Evolutionary conservation across 1,140 invertebrate genomes (phyloP), one percentile per base, ranked within the genome.

Genomic region (Drosophila arizonae): DNA sequence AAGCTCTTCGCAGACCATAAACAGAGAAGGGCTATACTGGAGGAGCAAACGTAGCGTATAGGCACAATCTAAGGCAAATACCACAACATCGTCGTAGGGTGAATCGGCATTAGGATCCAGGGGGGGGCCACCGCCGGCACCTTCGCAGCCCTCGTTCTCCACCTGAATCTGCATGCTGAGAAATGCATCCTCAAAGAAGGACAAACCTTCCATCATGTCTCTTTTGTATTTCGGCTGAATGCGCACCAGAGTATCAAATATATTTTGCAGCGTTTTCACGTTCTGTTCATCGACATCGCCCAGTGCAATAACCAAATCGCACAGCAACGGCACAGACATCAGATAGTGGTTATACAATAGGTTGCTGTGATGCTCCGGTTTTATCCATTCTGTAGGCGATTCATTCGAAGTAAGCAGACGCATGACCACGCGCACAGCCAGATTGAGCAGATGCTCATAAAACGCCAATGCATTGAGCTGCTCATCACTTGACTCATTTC

Each of bases 261-360:
- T 94, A 81, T 94, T 93, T 0, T 92, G 77, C 8, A 97, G 91
- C 51, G 95, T 90, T 39, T 92, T 88, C 4, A 85, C 73, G 86
- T 97, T 97, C 48, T 94, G 93, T 2, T 48, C 62, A 71, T 75
- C 73, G 0, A 60, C 77, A 66, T 93, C 92, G 4, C 95, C 96
- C 88, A 96, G 96, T 4, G 96, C 91, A 55, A 95, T 93, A 90
- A 95, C 95, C 1, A 97, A 81, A 87, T 97, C 96, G 87, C 96
- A 94, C 69, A 97, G 92, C 75, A 97, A 94, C 13, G 96, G 96
- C 69, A 97, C 93, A 17, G 97, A 96, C 85, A 97, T 95, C 69
- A 97, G 92, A 91, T 95, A 97, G 76, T 97, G 95, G 30, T 96
- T 93, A 90, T 97, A 97, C 43, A 97, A 86, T 50, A 97, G 81